Percentiles rank a stretch among this genome's conserved stretches.
Evolutionary conservation across 2,113 vertebrate genomes (phyloP).

Genomic region (Mixornis gularis): DNA sequence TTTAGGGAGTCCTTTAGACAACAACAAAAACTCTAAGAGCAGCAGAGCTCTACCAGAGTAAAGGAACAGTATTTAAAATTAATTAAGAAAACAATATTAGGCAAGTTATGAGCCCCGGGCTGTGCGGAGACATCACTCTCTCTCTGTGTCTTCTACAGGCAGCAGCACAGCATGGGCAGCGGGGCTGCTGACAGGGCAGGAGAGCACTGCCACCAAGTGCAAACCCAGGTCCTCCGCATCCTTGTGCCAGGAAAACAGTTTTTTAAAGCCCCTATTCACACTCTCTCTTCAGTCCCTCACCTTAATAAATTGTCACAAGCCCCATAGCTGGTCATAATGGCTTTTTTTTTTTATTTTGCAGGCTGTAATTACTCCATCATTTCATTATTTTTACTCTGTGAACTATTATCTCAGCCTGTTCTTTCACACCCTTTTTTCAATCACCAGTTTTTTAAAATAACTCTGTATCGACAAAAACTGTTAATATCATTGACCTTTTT

Average conservation of each 20-base stretch:
- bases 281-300: rapidly evolving
- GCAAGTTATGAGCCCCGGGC: not conserved
- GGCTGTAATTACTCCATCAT: not conserved
- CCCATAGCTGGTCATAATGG: not conserved
- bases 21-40: not conserved
- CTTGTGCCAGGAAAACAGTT: rapidly evolving
- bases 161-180: not conserved
- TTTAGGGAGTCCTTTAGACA: not conserved
- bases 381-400: not conserved
- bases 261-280: not conserved
- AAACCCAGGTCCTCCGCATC: not conserved
- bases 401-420: not conserved
- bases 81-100: not conserved
- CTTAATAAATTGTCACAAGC: not conserved
- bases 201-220: constrained; percentile 65
- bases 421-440: not conserved
- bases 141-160: not conserved
- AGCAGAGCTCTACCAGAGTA: not conserved
- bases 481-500: not conserved
- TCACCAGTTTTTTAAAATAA: not conserved
- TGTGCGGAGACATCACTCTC: not conserved
- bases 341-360: not conserved
- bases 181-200: not conserved
- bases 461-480: not conserved
- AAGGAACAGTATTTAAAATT: not conserved